phyloP scores from a whole-genome alignment of 2,113 vertebrate genomes.

The Verasper variegatus region DNA sequence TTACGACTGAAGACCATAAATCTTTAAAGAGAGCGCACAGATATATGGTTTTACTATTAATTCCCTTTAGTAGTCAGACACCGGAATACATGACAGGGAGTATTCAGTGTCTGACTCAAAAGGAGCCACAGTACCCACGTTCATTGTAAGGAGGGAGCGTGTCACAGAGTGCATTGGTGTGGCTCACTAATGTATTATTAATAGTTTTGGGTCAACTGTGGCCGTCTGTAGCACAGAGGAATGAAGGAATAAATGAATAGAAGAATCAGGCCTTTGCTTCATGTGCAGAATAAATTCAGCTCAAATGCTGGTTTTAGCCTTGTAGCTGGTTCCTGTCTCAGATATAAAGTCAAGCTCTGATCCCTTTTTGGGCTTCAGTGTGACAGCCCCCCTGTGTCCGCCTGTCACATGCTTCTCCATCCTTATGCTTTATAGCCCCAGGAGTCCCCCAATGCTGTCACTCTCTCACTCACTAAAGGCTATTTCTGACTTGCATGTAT shows the following conservation, averaged over 20 bases:
- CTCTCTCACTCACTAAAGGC: conserved; percentile 35
- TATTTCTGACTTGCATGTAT: conserved; percentile 25
- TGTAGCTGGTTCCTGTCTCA: not conserved
- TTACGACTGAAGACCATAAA: no score
- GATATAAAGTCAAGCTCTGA: conserved; percentile 16
- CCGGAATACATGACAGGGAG: not conserved
- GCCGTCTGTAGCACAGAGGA: not conserved
- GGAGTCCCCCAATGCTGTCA: conserved; percentile 46
- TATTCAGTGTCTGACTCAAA: not conserved
- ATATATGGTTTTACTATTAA: not conserved
- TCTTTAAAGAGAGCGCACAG: no score
- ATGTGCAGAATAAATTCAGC: not conserved
- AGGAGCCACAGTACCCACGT: not conserved
- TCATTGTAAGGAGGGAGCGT: not conserved
- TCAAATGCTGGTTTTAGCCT: not conserved
- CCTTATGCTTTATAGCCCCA: conserved; percentile 31
- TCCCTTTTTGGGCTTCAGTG: conserved; percentile 11
- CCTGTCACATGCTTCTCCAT: conserved; percentile 60
- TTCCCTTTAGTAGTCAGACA: not conserved
- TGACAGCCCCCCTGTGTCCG: conserved; percentile 25
- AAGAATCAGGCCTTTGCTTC: conserved; percentile 1
- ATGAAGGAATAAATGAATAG: conserved; percentile 5
- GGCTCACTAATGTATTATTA: not conserved
- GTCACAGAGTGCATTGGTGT: not conserved
- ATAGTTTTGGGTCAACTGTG: not conserved